Percentiles rank a stretch among this genome's conserved stretches.
Evolutionary conservation across 2,888 invertebrate species (phyloP).

Genomic region (Poecilobothrus nobilitatus): DNA sequence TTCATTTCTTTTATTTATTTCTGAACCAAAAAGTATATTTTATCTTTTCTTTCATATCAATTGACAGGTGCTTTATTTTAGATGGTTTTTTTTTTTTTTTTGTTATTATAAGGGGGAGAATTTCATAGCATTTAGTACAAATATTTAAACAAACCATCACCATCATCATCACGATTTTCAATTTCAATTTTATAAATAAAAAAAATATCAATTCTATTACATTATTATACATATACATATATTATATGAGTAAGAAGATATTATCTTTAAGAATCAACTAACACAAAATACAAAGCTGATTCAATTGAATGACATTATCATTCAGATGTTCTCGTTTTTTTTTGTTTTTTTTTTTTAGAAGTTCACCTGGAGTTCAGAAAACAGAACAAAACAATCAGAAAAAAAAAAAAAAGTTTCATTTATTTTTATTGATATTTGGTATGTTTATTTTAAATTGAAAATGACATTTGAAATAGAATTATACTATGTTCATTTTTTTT

Average conservation of each 20-base stretch:
- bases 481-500: background rate
- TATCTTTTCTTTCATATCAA: background rate
- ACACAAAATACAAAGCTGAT: no score
- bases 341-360: background rate
- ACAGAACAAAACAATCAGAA: background rate
- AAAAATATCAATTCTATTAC: no score
- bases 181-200: no score
- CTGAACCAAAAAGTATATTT: no score
- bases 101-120: background rate
- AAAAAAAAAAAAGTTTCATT: background rate
- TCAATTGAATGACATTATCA: no score
- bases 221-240: background rate
- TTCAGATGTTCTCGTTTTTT: no score
- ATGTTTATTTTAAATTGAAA: background rate
- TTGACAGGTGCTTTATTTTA: slow-evolving; percentile 2
- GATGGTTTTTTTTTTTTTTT: background rate
- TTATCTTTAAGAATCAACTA: no score
- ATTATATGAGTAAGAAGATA: no score
- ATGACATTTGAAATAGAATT: background rate
- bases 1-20: no score
- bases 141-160: background rate
- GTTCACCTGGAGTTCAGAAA: slow-evolving; percentile 1
- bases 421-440: background rate
- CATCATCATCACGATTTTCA: background rate
- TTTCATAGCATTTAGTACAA: no score